Percentiles rank a stretch among this genome's conserved stretches.
Conservation (phyloP, 2,888 invertebrate genomes). For the Limnephilus marmoratus region DNA sequence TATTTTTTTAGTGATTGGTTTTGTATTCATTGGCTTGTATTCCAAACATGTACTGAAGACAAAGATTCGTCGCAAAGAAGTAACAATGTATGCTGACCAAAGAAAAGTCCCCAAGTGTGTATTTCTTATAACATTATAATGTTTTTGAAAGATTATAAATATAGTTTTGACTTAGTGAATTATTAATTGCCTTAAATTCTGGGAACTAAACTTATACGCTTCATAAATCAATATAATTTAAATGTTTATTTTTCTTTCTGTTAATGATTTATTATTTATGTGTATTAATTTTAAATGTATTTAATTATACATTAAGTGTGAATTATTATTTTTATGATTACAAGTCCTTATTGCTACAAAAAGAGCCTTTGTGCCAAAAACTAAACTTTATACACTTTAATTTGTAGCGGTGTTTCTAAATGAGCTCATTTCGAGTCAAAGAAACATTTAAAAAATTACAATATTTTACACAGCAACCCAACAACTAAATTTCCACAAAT, state of each 20-base stretch:
- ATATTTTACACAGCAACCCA: background rate
- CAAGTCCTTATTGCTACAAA: background rate
- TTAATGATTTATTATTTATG: background rate
- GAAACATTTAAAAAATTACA: background rate
- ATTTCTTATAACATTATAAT: background rate
- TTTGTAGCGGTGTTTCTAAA: background rate
- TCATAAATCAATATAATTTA: slow-evolving; percentile 23
- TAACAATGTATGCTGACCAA: slow-evolving; percentile 20
- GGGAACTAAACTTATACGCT: slow-evolving; percentile 32
- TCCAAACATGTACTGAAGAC: background rate
- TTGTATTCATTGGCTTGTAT: slow-evolving; percentile 10
- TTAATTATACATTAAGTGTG: background rate
- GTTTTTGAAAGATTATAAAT: background rate
- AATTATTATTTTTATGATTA: background rate
- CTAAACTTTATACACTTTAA: background rate
- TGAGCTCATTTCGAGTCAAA: background rate
- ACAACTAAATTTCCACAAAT: background rate
- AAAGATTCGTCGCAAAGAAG: background rate
- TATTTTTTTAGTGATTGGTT: slow-evolving; percentile 2
- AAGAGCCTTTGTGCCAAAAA: background rate
- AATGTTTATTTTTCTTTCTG: background rate
- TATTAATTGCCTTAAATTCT: slow-evolving; percentile 7
- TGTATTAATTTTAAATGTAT: slow-evolving; percentile 3
- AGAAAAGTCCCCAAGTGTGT: background rate
- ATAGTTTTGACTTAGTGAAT: background rate